Conservation (phyloP, 2,888 invertebrate species). For the Sisyra terminalis region DNA sequence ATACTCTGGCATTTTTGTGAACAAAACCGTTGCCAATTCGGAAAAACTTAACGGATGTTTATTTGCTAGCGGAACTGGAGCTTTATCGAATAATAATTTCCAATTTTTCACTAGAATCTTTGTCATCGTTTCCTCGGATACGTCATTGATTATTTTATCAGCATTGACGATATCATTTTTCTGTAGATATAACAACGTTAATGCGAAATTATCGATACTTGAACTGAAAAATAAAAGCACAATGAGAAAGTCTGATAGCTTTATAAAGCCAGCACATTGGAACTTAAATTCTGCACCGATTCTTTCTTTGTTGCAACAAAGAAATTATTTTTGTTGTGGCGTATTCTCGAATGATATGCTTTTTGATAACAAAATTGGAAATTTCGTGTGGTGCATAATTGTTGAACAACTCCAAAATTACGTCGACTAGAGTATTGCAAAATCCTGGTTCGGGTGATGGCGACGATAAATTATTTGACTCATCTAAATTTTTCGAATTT, state of each 20-base stretch:
- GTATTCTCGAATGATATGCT: slow-evolving; percentile 33
- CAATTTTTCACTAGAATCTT: slow-evolving; percentile 28
- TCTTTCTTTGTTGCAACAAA: slow-evolving; percentile 22
- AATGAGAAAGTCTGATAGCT: background rate
- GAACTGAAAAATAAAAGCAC: slow-evolving; percentile 17
- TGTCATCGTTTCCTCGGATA: slow-evolving; percentile 25
- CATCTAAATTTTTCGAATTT: background rate
- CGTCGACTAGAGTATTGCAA: slow-evolving; percentile 19
- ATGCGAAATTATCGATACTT: slow-evolving; percentile 25
- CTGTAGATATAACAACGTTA: slow-evolving; percentile 33
- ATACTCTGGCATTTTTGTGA: slow-evolving; percentile 28
- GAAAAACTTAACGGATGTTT: slow-evolving; percentile 28
- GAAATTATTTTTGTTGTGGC: slow-evolving; percentile 35
- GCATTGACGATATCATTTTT: slow-evolving; percentile 32
- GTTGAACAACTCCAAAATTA: slow-evolving; percentile 26
- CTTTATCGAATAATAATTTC: slow-evolving; percentile 33
- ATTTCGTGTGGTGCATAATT: slow-evolving; percentile 27
- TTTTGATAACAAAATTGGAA: slow-evolving; percentile 32
- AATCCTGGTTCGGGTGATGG: slow-evolving; percentile 21
- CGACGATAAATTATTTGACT: no score
- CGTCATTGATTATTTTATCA: slow-evolving; percentile 26
- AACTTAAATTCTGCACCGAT: slow-evolving; percentile 19
- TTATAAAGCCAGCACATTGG: background rate
- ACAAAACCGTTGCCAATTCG: slow-evolving; percentile 33
- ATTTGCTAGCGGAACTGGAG: slow-evolving; percentile 19